phyloP scores from a whole-genome alignment of 2,888 invertebrate species.

The Zaprionus lineosus region DNA sequence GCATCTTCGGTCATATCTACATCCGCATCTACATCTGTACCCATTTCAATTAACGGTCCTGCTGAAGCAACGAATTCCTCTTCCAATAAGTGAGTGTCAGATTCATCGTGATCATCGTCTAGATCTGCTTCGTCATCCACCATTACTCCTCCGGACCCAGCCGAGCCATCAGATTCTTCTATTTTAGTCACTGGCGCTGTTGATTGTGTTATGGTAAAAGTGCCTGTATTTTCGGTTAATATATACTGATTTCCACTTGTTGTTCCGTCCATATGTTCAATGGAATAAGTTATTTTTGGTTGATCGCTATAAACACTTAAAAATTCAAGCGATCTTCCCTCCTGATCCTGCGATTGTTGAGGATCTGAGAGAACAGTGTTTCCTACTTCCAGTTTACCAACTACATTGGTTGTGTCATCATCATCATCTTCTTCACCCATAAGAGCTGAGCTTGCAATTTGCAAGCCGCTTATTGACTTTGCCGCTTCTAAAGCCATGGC shows the following conservation, averaged over 20 bases:
- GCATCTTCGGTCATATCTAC: slow-evolving; percentile 54
- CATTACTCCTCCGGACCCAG: slow-evolving; percentile 51
- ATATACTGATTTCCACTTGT: slow-evolving; percentile 80
- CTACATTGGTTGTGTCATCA: slow-evolving; percentile 35
- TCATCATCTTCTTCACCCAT: slow-evolving; percentile 66
- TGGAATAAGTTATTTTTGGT: slow-evolving; percentile 81
- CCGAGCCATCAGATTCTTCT: slow-evolving; percentile 37
- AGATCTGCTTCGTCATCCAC: slow-evolving; percentile 71
- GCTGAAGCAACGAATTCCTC: slow-evolving; percentile 67
- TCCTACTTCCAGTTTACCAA: slow-evolving; percentile 41
- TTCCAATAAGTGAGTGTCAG: slow-evolving; percentile 72
- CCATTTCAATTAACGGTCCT: slow-evolving; percentile 71
- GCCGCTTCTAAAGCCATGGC: slow-evolving; percentile 50
- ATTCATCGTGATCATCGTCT: slow-evolving; percentile 68
- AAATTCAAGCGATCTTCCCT: slow-evolving; percentile 75
- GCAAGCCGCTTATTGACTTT: slow-evolving; percentile 62
- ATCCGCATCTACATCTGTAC: slow-evolving; percentile 51
- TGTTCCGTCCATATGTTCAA: slow-evolving; percentile 79
- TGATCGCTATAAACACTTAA: slow-evolving; percentile 81
- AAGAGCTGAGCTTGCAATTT: slow-evolving; percentile 76
- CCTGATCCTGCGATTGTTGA: slow-evolving; percentile 43
- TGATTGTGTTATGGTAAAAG: slow-evolving; percentile 77
- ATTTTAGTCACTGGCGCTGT: slow-evolving; percentile 63
- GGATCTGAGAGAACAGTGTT: slow-evolving; percentile 29
- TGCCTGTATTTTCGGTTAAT: slow-evolving; percentile 80